Conservation (phyloP, 2,888 invertebrate genomes). For the Lasioglossum leucozonium region DNA sequence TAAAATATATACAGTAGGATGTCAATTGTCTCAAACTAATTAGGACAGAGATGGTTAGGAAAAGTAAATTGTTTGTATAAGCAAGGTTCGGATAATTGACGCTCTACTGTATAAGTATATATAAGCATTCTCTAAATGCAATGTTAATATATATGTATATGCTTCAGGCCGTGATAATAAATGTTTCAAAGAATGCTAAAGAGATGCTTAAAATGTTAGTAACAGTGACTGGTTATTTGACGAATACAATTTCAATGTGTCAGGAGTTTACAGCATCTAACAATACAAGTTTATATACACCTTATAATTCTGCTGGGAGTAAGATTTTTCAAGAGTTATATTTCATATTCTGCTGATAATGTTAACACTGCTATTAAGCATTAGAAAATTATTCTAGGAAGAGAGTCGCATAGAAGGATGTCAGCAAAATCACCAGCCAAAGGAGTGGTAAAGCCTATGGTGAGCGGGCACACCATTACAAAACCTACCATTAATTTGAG, state of each 20-base stretch:
- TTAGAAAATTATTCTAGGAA: slow-evolving; percentile 60
- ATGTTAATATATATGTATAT: slow-evolving; percentile 26
- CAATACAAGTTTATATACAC: slow-evolving; percentile 16
- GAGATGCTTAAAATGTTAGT: slow-evolving; percentile 76
- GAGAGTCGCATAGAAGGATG: slow-evolving; percentile 73
- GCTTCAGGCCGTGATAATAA: slow-evolving; percentile 74
- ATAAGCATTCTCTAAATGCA: neutral
- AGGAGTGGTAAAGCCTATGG: slow-evolving; percentile 83
- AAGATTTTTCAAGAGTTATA: slow-evolving; percentile 7
- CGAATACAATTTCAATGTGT: slow-evolving; percentile 77
- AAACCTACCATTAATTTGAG: slow-evolving; percentile 83
- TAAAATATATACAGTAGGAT: neutral
- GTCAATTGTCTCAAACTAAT: too few relatives aligned
- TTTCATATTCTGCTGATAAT: neutral
- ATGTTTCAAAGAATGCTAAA: slow-evolving; percentile 75
- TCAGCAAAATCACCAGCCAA: slow-evolving; percentile 79
- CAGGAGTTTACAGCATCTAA: slow-evolving; percentile 69
- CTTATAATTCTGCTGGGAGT: slow-evolving; percentile 55
- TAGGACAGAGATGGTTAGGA: too few relatives aligned
- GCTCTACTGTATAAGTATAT: neutral
- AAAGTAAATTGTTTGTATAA: too few relatives aligned
- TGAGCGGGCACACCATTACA: slow-evolving; percentile 82
- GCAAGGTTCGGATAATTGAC: too few relatives aligned
- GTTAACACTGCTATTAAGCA: neutral
- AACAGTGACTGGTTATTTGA: slow-evolving; percentile 72